A percentile compares a stretch with the other conserved stretches of the same genome.
phyloP scores from a whole-genome alignment of 2,113 vertebrate genomes.

The Elephantulus edwardii region DNA sequence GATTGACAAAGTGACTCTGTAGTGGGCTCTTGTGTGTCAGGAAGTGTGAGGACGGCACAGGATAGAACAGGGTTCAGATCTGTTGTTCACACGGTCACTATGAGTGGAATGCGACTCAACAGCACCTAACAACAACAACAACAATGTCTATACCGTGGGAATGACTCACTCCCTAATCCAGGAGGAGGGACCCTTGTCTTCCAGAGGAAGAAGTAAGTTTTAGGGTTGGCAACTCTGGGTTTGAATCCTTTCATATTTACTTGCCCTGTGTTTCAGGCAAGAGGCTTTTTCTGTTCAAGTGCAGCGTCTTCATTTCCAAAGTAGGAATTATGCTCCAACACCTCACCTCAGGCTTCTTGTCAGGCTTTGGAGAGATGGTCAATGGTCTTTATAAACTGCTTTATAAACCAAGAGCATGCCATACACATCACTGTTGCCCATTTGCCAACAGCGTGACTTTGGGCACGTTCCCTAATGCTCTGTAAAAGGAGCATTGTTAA shows the following conservation, averaged over 20 bases:
- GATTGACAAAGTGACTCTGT: too few relatives aligned
- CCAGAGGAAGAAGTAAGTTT: too few relatives aligned
- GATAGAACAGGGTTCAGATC: too few relatives aligned
- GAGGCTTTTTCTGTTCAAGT: background rate
- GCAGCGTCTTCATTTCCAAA: background rate
- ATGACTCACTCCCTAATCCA: background rate
- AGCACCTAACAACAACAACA: too few relatives aligned
- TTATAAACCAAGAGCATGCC: too few relatives aligned
- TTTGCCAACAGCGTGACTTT: background rate
- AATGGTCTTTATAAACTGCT: rapidly evolving
- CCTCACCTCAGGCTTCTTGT: background rate
- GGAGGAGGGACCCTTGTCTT: rapidly evolving
- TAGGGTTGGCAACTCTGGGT: background rate
- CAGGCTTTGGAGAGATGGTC: background rate
- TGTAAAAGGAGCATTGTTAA: background rate
- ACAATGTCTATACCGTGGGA: background rate
- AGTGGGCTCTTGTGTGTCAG: too few relatives aligned
- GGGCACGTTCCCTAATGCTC: too few relatives aligned
- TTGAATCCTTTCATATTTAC: background rate
- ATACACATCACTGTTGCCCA: background rate
- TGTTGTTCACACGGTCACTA: too few relatives aligned
- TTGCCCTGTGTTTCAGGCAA: background rate
- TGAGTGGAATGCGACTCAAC: too few relatives aligned
- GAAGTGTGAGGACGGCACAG: too few relatives aligned
- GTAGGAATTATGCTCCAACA: background rate